A percentile compares a stretch with the other conserved stretches of the same genome.
phyloP scores from a whole-genome alignment of 92 coral and sea anemone genomes.

The Siderastrea radians region DNA sequence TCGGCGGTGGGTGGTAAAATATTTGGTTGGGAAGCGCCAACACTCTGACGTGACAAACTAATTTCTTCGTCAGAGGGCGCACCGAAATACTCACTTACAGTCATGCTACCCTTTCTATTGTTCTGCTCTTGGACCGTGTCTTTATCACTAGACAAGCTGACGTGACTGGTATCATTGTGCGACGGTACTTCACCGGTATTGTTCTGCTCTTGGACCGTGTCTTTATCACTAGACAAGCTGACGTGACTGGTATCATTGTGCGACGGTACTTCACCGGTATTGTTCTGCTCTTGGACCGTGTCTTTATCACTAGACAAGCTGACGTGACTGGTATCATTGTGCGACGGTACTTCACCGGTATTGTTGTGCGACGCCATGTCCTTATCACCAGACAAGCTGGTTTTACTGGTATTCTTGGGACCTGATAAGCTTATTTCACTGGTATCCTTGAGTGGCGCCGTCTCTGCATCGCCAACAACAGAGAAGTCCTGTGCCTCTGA shows the following conservation, averaged over 20 bases:
- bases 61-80: background rate
- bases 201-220: background rate
- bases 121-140: background rate
- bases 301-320: background rate
- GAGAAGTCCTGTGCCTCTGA: background rate
- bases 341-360: background rate
- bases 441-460: background rate
- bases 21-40: background rate
- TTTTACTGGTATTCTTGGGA: background rate
- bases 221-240: background rate
- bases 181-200: background rate
- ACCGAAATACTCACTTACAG: conserved; percentile 5
- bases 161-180: background rate
- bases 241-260: background rate
- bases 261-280: background rate
- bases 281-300: background rate
- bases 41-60: conserved; percentile 7
- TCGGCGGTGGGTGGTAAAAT: background rate
- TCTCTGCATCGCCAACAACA: background rate
- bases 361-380: background rate
- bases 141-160: background rate
- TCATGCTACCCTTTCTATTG: background rate
- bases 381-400: background rate
- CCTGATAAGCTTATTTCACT: background rate
- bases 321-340: background rate